phyloP scores from a whole-genome alignment of 1,140 invertebrate genomes.

The Maniola jurtina region DNA sequence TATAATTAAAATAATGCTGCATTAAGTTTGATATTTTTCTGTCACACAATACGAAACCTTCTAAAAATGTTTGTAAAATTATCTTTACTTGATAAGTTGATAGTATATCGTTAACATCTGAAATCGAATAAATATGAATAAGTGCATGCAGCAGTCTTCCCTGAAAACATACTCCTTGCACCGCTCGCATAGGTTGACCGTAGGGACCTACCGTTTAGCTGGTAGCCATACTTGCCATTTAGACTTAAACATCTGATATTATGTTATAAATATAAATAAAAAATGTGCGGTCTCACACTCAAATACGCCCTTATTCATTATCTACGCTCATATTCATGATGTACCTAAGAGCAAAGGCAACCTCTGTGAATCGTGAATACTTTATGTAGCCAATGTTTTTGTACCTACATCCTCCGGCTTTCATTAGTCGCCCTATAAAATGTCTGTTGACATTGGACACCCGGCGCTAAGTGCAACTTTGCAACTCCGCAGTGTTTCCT shows the following conservation, averaged over 20 bases:
- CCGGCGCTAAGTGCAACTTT: background rate
- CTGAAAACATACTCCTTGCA: no score
- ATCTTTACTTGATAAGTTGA: no score
- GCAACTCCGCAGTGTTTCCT: background rate
- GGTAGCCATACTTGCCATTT: background rate
- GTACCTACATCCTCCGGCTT: background rate
- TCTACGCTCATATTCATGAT: constrained; percentile 7
- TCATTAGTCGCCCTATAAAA: constrained; percentile 9
- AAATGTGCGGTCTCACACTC: background rate
- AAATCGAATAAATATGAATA: no score
- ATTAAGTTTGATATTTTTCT: no score
- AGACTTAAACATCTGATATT: background rate
- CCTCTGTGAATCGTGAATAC: constrained; percentile 12
- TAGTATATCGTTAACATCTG: no score
- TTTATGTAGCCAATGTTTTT: constrained; percentile 14
- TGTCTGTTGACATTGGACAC: background rate
- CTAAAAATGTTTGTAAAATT: no score
- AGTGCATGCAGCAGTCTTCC: no score
- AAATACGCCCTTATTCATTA: constrained; percentile 7
- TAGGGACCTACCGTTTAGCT: no score
- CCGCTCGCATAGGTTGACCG: no score
- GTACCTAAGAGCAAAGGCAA: constrained; percentile 9
- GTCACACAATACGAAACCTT: no score
- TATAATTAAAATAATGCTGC: no score
- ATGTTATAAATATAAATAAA: background rate